phyloP scores from a whole-genome alignment of 2,113 vertebrate genomes.

The Muscicapa adusta region DNA sequence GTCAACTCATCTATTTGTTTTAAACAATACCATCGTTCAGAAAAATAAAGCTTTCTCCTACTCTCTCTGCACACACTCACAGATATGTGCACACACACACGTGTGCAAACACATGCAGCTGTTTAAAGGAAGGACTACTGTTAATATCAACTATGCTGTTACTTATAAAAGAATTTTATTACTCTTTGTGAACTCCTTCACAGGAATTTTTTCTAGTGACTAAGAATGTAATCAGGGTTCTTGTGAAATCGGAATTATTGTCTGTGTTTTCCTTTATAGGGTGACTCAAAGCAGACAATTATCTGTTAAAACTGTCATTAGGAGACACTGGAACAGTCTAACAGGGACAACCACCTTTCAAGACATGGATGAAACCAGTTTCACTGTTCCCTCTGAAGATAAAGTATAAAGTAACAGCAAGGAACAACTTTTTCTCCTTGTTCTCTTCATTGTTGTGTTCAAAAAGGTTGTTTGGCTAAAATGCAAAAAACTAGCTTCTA shows the following conservation, averaged over 20 bases:
- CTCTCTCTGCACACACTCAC: not conserved
- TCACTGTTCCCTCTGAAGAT: not conserved
- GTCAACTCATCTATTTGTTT: not conserved
- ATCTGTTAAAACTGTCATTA: not conserved
- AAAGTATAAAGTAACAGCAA: not conserved
- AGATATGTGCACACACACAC: fast-evolving
- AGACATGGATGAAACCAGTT: not conserved
- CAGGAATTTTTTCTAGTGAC: not conserved
- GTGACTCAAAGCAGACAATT: not conserved
- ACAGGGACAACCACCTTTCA: not conserved
- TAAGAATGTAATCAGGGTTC: not conserved
- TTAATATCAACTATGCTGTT: not conserved
- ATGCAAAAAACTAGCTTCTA: not conserved
- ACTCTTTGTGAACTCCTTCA: not conserved
- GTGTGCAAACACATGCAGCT: not conserved
- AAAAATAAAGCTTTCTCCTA: not conserved
- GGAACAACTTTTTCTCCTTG: not conserved
- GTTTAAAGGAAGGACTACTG: not conserved
- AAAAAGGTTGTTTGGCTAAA: not conserved
- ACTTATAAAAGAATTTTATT: not conserved
- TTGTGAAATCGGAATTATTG: not conserved
- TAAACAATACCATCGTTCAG: not conserved
- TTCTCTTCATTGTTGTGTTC: not conserved
- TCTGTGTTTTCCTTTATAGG: not conserved
- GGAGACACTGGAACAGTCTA: not conserved